Evolutionary conservation across 2,888 invertebrate species (phyloP), one percentile per base, ranked within the genome.

Genomic region (Phaonia tiefii): DNA sequence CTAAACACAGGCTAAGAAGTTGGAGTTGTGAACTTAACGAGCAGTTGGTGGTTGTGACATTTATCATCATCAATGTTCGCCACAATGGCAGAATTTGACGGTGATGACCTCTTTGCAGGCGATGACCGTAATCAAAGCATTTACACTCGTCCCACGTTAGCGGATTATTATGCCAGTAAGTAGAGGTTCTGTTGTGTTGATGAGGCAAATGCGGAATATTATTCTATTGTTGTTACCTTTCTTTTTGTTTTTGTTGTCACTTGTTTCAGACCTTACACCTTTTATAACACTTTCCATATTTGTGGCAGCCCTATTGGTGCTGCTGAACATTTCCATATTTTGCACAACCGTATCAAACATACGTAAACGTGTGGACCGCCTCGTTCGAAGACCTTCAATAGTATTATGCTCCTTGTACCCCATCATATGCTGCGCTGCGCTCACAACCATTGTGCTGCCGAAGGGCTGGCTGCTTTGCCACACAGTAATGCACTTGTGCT

Each of bases 401-500:
- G 44, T 86, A 1, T 85, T 90, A 76, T 88, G 88, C 79, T 87
- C 87, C 1, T 60, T 90, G 20, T 90, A 91, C 84, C 89, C 90
- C 25, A 60, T 90, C 4, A 87, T 91, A 15, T 87, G 89, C 22
- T 13, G 88, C 67, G 87, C 89, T 1, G 90, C 90, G 0, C 39
- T 89, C 58, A 82, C 86, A 1, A 89, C 90, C 31, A 86, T 91
- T n/a, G 72, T 90, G 26, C 79, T 89, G 77, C 90, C 90, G 0
- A 87, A 87, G 78, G 83, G 86, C 49, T 87, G 90, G 88, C 85
- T 91, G n/a, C 60, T 87, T 10, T 89, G 89, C 75, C 87, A 90
- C 80, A 90, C 91, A 0, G 86, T 90, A 10, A 90, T 90, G 89
- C 90, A 91, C 82, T 85, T 87, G 77, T 87, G 87, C 60, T 91